phyloP scores from a whole-genome alignment of 2,888 invertebrate genomes.

The Thecophora atra region DNA sequence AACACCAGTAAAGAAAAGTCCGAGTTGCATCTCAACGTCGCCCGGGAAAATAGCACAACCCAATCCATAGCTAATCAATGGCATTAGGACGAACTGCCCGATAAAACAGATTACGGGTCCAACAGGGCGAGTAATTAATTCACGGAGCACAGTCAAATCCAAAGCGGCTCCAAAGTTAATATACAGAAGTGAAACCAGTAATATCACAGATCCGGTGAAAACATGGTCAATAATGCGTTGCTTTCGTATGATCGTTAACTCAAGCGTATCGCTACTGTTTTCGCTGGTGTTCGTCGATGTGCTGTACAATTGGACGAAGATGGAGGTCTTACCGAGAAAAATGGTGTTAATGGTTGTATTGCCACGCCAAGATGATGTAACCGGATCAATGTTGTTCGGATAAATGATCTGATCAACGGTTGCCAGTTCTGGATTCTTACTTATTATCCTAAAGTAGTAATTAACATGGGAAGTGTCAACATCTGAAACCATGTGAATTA shows the following conservation, averaged over 20 bases:
- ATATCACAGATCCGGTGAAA: slow-evolving; percentile 79
- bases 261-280: slow-evolving; percentile 53
- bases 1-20: slow-evolving; percentile 89
- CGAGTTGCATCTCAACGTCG: slow-evolving; percentile 77
- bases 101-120: slow-evolving; percentile 78
- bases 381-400: slow-evolving; percentile 44
- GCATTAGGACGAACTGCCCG: slow-evolving; percentile 86
- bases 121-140: slow-evolving; percentile 70
- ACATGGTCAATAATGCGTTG: slow-evolving; percentile 75
- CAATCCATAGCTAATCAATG: slow-evolving; percentile 80
- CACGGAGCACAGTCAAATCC: slow-evolving; percentile 69
- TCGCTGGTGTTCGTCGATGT: slow-evolving; percentile 47
- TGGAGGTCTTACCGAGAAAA: slow-evolving; percentile 60
- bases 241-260: slow-evolving; percentile 71
- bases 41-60: slow-evolving; percentile 78
- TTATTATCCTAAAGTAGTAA: slow-evolving; percentile 51
- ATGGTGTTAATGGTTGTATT: slow-evolving; percentile 51
- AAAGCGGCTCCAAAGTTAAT: slow-evolving; percentile 92
- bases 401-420: slow-evolving; percentile 49
- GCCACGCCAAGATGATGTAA: slow-evolving; percentile 53
- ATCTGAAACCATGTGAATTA: slow-evolving; percentile 41
- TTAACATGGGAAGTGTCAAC: slow-evolving; percentile 42
- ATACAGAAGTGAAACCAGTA: slow-evolving; percentile 81
- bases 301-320: slow-evolving; percentile 54
- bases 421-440: slow-evolving; percentile 51